A percentile compares a stretch with the other conserved stretches of the same genome.
Conservation (phyloP, 2,113 vertebrate genomes). For the Chloropsis cyanopogon region DNA sequence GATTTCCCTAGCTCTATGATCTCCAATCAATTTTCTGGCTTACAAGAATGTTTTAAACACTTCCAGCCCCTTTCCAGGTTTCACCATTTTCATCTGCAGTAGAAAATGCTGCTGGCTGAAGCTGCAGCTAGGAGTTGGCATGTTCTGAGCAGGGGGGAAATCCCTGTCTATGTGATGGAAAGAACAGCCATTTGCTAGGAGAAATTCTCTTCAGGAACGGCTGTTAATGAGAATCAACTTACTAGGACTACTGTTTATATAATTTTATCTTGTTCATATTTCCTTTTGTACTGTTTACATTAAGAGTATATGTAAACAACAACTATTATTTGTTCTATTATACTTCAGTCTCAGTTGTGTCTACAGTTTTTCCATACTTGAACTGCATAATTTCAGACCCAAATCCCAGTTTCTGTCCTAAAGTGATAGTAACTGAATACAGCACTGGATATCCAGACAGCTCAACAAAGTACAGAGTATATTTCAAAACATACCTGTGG, state of each 20-base stretch:
- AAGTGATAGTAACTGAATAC: not conserved
- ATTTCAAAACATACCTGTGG: not conserved
- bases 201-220: not conserved
- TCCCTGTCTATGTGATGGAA: not conserved
- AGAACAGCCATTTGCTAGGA: not conserved
- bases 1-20: constrained; percentile 13
- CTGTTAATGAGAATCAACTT: not conserved
- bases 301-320: not conserved
- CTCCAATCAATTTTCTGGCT: constrained; percentile 9
- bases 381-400: not conserved
- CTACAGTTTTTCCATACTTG: not conserved
- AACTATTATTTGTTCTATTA: not conserved
- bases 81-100: not conserved
- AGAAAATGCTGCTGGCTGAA: not conserved
- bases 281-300: not conserved
- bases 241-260: not conserved
- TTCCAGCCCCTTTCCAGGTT: not conserved
- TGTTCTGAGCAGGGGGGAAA: not conserved
- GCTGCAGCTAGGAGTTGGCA: not conserved
- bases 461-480: not conserved
- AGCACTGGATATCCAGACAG: not conserved
- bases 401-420: not conserved
- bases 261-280: not conserved
- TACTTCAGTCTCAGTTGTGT: not conserved
- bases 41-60: not conserved